Base-by-base conservation (phyloP, 2,797 vertebrate species). In the Pseudotriccus pelzelni region DNA sequence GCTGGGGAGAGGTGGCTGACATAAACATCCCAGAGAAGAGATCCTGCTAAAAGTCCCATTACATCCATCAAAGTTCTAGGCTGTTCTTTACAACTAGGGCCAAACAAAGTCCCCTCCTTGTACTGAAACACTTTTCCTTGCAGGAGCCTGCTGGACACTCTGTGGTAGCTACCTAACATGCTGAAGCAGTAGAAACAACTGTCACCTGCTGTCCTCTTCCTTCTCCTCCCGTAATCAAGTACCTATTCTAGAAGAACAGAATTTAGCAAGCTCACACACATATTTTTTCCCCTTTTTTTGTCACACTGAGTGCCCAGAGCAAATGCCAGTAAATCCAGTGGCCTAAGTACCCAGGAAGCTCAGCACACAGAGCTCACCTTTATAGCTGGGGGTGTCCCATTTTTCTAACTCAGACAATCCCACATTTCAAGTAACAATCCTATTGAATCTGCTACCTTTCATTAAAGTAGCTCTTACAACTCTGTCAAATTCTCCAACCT, bases 401-500 rank as follows among this genome's bases (percentile, higher is more conserved):
- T 93, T 91, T 96, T 96, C 90, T 67, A 78, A 76, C 59, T 74
- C 60, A 82, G 86, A 97, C 81, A 94, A 97, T 83, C 70, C 89
- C 83, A 90, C 73, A 86, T 89, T 95, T 96, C 94, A 95, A 94
- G 81, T 66, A 96, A 87, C 85, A 94, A 92, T 87, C 82, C 86
- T 68, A 94, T 81, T 97, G 93, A 94, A 94, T 92, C 93, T 92
- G 91, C 92, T 97, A 79, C 94, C 92, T 97, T 97, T 94, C 86
- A 96, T 97, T 97, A 97, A 95, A 95, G 94, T 27, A 89, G 68
- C 84, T 95, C 86, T 96, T 97, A 96, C 89, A 94, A 97, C 92
- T 96, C 95, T 95, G 94, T 97, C 95, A 97, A 94, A 95, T 96
- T 95, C 94, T 91, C 89, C 92, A 97, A 92, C 93, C 91, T 96